Evolutionary conservation across 53 echinoderm and acorn worm species (phyloP), one percentile per base, ranked within the genome.

Genomic region (Holothuria scabra): DNA sequence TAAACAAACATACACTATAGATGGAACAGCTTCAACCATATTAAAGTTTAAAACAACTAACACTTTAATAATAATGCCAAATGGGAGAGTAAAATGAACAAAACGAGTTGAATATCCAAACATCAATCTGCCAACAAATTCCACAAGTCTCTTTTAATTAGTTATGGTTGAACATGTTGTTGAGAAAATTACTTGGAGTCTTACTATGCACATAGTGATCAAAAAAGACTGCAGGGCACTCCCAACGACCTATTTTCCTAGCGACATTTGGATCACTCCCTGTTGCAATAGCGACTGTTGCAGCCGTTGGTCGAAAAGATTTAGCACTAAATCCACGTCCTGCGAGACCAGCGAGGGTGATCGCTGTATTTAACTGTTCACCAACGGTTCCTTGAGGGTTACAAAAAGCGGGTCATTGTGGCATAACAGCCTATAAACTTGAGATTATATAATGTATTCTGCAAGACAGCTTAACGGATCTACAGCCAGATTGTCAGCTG

Each of bases 301-400:
- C 84, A 18, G 41, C 58, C 3, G 84, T 84, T 20, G 84, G 69
- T 8, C 84, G 49, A 32, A 84, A 84, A 29, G 48, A 84, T 20
- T 52, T 67, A 5, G 84, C 69, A 38, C 35, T 46, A 55, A 2
- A 69, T 34, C 72, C 59, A 29, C 30, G 59, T 57, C 85, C 85
- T 7, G 23, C 28, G 5, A 74, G 60, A 1, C 74, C 72, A 28
- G 60, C 56, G 46, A 85, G 8, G n/a, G 23, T 74, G 14, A 85
- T 74, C 8, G 60, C 74, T 32, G 10, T 57, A 20, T 14, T 64
- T 31, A 61, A 26, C 61, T 61, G 61, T n/a, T 61, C 61, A 61
- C 22, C 61, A 61, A 61, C 13, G 61, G 61, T 26, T n/a, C 6
- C 26, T 26, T 61, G 8, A 61, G 61, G 22, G 5, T 61, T n/a